Evolutionary conservation across 2,797 vertebrate species (phyloP), one percentile per base, ranked within the genome.

Genomic region (Notolabrus celidotus): DNA sequence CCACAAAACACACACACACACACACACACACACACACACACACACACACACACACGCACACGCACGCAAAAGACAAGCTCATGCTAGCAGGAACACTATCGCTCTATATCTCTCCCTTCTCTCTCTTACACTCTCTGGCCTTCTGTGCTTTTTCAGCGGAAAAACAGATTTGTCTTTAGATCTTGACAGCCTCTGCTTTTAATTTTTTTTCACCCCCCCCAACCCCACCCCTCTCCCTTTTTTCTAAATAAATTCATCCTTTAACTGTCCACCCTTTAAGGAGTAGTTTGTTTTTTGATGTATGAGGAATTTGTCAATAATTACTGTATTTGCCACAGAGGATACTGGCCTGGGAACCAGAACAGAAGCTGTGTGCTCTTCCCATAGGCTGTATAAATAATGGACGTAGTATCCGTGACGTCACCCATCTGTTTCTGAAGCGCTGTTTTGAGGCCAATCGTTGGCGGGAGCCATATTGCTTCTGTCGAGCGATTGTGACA

Each of bases 151-250:
- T 59, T 53, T 39, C 34, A 47, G 19, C 41, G 55, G 33, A 71
- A 66, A 79, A 67, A 65, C 51, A 19, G n/a, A 31, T 68, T 49
- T 71, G 57, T 66, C 38, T 65, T 66, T 58, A 53, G 46, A 71
- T 80, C 62, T 57, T 8, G 2, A 19, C 34, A 60, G 29, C 33
- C 11, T 57, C 7, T 9, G 27, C 15, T 51, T 52, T 67, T 60
- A 29, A 10, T 59, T 57, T 60, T 31, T 22, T 47, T 51, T 51
- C 10, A 3, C 1, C 10, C 15, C 25, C 19, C n/a, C n/a, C n/a
- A n/a, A n/a, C 38, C 29, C 42, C 67, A 63, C 20, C 7, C 12
- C 9, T 14, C 41, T 19, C 0, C 3, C 1, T 50, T 47, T n/a
- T 10, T 39, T 47, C 14, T 14, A 20, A 22, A 10, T 5, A 10